Evolutionary conservation across 2,797 vertebrate genomes (phyloP), one percentile per base, ranked within the genome.

Genomic region (Rhinophrynus dorsalis): DNA sequence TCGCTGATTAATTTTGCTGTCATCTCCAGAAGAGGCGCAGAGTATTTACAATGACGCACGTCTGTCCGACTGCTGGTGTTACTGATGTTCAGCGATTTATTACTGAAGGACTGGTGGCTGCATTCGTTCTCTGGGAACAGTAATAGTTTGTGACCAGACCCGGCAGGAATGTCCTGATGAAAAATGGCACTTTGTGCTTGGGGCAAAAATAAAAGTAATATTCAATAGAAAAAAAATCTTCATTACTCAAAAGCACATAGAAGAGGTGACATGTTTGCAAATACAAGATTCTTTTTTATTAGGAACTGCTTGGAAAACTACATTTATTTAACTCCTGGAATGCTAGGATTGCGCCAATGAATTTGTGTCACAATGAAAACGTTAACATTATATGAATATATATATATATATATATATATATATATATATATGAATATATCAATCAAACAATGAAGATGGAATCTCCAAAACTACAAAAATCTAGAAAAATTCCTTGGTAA

Each of bases 1-100:
- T 57, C 51, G 20, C 18, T 44, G 52, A 67, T 67, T 13, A 67
- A 67, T 56, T 45, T 35, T 23, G 20, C 64, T 67, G 64, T 67
- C 64, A 67, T 9, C 2, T 15, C 33, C 12, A 40, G 62, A 55
- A 12, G 35, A 13, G 60, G 23, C 27, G 47, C 32, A 30, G 13
- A n/a, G 9, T 13, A 26, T 2, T 15, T 21, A 6, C 24, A 18
- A n/a, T 56, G 63, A 67, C 63, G 64, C 38, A 56, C 24, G 44
- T 15, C 13, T 38, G 13, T 38, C 4, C 35, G 6, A 4, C 35
- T 38, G 35, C 35, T 38, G 3, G 35, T n/a, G n/a, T n/a, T n/a
- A n/a, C n/a, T n/a, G n/a, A n/a, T 2, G 26, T 23, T 8, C 26
- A 30, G 47, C 27, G 56, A 17, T 33, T 44, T 38, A 67, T 67